These are phyloP conservation scores for Lagothrix lagotricha DNA, from an alignment of 2,797 vertebrate species.

Conservation along the genomic window DNA sequence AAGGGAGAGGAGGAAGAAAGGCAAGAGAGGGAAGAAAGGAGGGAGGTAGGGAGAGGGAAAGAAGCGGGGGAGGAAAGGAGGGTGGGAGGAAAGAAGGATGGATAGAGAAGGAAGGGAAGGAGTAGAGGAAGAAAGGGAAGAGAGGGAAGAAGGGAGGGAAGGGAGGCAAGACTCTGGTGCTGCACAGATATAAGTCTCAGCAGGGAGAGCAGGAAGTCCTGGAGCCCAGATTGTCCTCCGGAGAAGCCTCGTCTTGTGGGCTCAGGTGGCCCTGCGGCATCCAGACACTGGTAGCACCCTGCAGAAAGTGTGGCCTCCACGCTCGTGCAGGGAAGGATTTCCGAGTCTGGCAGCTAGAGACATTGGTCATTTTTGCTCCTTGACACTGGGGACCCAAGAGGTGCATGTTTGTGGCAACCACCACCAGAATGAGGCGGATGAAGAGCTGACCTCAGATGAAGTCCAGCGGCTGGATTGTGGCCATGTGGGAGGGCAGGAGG, in stretches of 20 bases:
- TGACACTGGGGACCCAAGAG: not conserved
- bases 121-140: too few species aligned
- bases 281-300: not conserved
- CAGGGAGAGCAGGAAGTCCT: not conserved
- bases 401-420: not conserved
- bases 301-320: not conserved
- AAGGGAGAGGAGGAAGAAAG: too few species aligned
- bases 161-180: too few species aligned
- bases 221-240: not conserved
- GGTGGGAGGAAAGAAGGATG: too few species aligned
- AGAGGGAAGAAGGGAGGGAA: too few species aligned
- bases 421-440: not conserved
- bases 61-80: too few species aligned
- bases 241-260: accelerated
- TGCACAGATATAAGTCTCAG: not conserved
- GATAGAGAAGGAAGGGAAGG: too few species aligned
- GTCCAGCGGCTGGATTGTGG: not conserved
- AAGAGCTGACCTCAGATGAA: not conserved
- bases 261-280: not conserved
- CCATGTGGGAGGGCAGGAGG: not conserved
- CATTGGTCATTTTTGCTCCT: not conserved
- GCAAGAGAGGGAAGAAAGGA: too few species aligned
- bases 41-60: too few species aligned
- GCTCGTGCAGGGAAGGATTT: not conserved
- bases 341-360: accelerated